These are phyloP conservation scores for Trypoxylon attenuatum DNA, from an alignment of 2,888 invertebrate species.

Conservation along the genomic window DNA sequence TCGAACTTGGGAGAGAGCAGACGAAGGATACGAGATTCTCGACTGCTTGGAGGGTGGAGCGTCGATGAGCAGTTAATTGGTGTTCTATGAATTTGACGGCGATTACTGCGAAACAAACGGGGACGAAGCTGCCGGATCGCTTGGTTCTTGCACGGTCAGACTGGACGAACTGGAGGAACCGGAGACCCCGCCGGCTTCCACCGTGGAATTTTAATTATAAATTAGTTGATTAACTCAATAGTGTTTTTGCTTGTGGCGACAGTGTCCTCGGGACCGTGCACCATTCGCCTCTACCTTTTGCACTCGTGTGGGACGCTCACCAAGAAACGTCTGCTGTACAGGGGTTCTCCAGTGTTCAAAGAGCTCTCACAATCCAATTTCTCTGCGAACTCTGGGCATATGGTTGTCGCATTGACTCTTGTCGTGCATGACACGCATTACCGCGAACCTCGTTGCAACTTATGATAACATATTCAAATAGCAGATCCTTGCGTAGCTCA, in stretches of 20 bases:
- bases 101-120: slow-evolving; percentile 71
- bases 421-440: too few relatives aligned
- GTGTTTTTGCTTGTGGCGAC: slow-evolving; percentile 71
- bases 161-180: slow-evolving; percentile 37
- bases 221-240: slow-evolving; percentile 75
- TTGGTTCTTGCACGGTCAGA: slow-evolving; percentile 58
- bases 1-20: slow-evolving; percentile 16
- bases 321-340: slow-evolving; percentile 42
- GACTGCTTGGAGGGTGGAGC: slow-evolving; percentile 31
- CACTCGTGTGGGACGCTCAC: slow-evolving; percentile 37
- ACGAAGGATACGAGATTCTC: slow-evolving; percentile 8
- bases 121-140: slow-evolving; percentile 52
- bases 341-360: slow-evolving; percentile 51
- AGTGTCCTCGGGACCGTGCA: slow-evolving; percentile 61
- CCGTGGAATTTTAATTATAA: slow-evolving; percentile 75
- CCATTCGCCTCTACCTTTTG: slow-evolving; percentile 30
- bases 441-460: too few relatives aligned
- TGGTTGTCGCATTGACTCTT: too few relatives aligned
- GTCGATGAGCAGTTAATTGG: slow-evolving; percentile 70
- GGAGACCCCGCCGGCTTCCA: slow-evolving; percentile 50
- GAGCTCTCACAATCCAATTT: too few relatives aligned
- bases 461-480: too few relatives aligned
- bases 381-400: too few relatives aligned
- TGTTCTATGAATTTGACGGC: slow-evolving; percentile 73
- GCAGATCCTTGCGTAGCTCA: too few relatives aligned